A percentile compares a stretch with the other conserved stretches of the same genome.
These are phyloP conservation scores for Cataglyphis rosenhaueri DNA, from an alignment of 2,888 invertebrate species.

Conservation along the genomic window DNA sequence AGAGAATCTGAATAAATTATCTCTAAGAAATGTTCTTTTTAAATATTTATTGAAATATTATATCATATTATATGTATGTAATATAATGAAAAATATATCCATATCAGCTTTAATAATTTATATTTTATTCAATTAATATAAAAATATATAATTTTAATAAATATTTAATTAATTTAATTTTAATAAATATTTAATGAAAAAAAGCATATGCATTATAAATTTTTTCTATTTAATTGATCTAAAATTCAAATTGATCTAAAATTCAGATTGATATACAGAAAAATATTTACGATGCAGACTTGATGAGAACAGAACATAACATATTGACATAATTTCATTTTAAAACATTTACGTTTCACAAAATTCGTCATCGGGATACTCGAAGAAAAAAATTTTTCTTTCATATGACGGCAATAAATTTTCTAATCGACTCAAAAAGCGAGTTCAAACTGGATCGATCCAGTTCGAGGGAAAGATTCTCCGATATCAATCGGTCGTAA, in stretches of 20 bases:
- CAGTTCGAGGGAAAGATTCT: constrained; percentile 53
- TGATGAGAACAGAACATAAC: neutral
- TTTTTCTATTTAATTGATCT: neutral
- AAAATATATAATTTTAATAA: neutral
- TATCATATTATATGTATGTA: neutral
- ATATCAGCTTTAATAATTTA: neutral
- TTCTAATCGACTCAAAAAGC: neutral
- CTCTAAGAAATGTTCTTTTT: neutral
- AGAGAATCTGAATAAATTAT: too few species aligned
- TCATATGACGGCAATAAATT: constrained; percentile 11
- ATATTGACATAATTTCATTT: neutral
- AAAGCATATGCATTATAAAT: neutral
- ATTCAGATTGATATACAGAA: neutral
- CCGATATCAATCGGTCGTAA: constrained; percentile 54
- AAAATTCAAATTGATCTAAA: neutral
- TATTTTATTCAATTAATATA: neutral
- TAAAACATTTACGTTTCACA: neutral
- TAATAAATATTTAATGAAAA: neutral
- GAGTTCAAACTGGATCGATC: constrained; percentile 50
- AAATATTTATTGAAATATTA: neutral
- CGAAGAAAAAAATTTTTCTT: neutral
- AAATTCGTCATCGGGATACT: neutral
- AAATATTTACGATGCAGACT: neutral
- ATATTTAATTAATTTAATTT: neutral
- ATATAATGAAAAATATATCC: too few species aligned